phyloP scores from a whole-genome alignment of 2,797 vertebrate species.

The Margarornis squamiger region DNA sequence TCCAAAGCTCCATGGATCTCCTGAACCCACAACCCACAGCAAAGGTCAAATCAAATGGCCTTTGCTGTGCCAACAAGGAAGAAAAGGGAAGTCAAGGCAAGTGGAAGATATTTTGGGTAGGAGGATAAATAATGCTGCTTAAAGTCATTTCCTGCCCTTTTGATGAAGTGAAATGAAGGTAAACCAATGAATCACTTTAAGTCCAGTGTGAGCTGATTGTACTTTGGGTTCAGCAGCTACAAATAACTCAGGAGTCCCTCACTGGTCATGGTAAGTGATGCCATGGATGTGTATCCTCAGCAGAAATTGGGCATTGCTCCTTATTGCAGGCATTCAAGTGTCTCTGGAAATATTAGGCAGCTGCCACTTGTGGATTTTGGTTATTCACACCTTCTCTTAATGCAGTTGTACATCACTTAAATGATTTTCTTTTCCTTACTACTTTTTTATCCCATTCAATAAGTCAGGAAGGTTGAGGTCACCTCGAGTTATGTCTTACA shows the following conservation, averaged over 20 bases:
- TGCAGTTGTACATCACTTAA: not conserved
- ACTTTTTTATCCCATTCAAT: not conserved
- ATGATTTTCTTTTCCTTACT: not conserved
- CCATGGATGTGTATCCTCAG: not conserved
- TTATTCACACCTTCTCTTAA: not conserved
- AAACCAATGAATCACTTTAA: not conserved
- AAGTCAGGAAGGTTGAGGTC: not conserved
- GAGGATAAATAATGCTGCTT: not conserved
- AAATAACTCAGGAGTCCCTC: not conserved
- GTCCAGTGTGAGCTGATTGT: not conserved
- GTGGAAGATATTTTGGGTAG: not conserved
- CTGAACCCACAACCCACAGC: fast-evolving
- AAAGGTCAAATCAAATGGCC: not conserved
- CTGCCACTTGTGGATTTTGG: not conserved
- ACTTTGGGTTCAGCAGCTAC: not conserved
- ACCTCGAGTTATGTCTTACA: not conserved
- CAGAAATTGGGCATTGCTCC: not conserved
- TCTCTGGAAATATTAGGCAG: not conserved
- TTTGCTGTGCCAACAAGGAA: not conserved
- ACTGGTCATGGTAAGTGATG: fast-evolving
- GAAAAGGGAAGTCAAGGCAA: not conserved
- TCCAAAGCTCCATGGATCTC: not conserved
- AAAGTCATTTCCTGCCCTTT: not conserved
- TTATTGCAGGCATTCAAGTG: not conserved
- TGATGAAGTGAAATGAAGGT: not conserved